phyloP scores from a whole-genome alignment of 2,888 invertebrate species.

The Nipponacmea schrenckii region DNA sequence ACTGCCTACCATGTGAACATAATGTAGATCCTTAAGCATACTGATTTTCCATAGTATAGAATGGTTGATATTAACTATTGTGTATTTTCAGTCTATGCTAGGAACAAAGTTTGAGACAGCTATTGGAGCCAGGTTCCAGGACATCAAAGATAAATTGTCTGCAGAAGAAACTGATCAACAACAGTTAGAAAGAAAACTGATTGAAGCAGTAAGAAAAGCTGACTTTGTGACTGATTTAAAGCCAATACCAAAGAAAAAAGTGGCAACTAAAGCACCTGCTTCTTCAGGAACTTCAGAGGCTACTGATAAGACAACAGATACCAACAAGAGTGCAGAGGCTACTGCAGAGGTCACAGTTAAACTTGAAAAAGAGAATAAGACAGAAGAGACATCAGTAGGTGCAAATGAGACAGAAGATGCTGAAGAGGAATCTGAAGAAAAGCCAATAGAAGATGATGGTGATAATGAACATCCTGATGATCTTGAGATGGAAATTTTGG shows the following conservation, averaged over 20 bases:
- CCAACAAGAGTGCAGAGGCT: too few relatives aligned
- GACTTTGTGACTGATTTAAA: background rate
- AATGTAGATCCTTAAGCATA: too few relatives aligned
- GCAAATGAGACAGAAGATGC: too few relatives aligned
- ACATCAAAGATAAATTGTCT: background rate
- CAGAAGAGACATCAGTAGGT: too few relatives aligned
- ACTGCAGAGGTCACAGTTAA: too few relatives aligned
- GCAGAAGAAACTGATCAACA: background rate
- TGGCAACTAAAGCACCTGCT: background rate
- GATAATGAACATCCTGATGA: conserved; percentile 2
- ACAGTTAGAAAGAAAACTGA: background rate
- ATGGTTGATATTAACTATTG: too few relatives aligned
- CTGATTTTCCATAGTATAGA: too few relatives aligned
- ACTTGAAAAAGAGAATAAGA: too few relatives aligned
- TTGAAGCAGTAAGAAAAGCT: conserved; percentile 4
- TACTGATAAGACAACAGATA: background rate
- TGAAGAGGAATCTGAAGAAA: background rate
- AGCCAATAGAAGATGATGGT: background rate
- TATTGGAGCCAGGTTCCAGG: background rate
- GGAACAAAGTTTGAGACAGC: background rate
- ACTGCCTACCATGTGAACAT: too few relatives aligned
- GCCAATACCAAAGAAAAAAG: background rate
- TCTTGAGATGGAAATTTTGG: background rate
- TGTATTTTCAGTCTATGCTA: background rate
- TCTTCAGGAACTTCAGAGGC: background rate